Percentiles rank a stretch among this genome's conserved stretches.
Conservation (phyloP, 2,113 vertebrate genomes). For the Hippopotamus amphibius region DNA sequence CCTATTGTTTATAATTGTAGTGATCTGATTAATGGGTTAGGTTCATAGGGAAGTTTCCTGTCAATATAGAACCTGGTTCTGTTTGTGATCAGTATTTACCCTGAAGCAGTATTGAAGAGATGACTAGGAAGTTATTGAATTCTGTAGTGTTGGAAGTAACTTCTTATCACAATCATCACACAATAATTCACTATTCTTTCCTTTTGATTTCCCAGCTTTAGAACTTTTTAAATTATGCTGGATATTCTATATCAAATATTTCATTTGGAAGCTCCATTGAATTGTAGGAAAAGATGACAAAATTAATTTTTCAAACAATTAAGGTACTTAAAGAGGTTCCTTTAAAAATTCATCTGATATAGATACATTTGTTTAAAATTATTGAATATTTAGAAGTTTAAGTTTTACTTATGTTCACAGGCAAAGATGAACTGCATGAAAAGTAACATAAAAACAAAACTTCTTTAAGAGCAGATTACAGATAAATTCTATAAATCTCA, state of each 20-base stretch:
- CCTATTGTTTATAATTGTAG: background rate
- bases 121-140: background rate
- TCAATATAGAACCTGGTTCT: background rate
- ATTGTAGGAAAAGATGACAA: background rate
- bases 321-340: background rate
- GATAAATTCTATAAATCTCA: background rate
- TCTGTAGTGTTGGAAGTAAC: background rate
- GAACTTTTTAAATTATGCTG: background rate
- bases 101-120: background rate
- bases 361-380: slow-evolving; percentile 38
- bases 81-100: background rate
- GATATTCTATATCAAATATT: background rate
- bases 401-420: background rate
- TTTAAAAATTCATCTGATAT: background rate
- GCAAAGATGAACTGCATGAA: background rate
- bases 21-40: background rate
- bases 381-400: slow-evolving; percentile 31
- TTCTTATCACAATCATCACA: background rate
- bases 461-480: background rate
- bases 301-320: slow-evolving; percentile 16
- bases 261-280: background rate
- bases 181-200: background rate
- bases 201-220: background rate
- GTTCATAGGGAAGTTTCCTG: background rate
- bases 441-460: background rate